A percentile compares a stretch with the other conserved stretches of the same genome.
Conservation (phyloP, 2,113 vertebrate species). For the Herpetotheres cachinnans region DNA sequence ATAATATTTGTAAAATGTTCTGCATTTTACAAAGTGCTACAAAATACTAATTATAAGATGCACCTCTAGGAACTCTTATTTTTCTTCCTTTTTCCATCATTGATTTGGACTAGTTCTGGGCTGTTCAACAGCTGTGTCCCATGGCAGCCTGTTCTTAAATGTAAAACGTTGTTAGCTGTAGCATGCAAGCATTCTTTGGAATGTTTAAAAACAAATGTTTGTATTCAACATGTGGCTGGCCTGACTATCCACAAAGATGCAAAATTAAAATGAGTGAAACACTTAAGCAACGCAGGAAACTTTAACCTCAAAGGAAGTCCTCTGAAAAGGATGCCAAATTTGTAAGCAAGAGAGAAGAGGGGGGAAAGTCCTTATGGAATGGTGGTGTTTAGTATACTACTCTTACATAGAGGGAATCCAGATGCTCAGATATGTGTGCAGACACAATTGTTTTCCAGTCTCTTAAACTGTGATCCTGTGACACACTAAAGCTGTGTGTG, state of each 20-base stretch:
- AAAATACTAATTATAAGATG: not conserved
- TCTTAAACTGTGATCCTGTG: not conserved
- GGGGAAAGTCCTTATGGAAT: not conserved
- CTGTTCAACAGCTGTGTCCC: not conserved
- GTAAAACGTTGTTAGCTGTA: not conserved
- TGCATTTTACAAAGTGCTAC: not conserved
- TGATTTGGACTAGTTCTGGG: not conserved
- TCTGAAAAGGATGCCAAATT: not conserved
- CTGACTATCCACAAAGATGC: not conserved
- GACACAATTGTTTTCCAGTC: not conserved
- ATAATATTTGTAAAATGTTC: not conserved
- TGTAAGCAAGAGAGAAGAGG: not conserved
- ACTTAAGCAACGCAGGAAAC: not conserved
- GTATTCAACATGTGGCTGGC: not conserved
- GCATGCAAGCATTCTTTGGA: not conserved
- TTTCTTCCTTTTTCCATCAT: not conserved
- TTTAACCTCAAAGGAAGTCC: not conserved
- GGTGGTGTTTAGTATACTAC: not conserved
- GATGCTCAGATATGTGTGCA: not conserved
- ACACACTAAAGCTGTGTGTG: not conserved
- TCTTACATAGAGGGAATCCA: not conserved
- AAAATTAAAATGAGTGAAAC: not conserved
- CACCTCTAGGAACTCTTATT: not conserved
- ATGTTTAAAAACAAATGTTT: not conserved
- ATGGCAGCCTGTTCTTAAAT: not conserved